phyloP scores from a whole-genome alignment of 2,888 invertebrate genomes.

The Philereme vetulata region DNA sequence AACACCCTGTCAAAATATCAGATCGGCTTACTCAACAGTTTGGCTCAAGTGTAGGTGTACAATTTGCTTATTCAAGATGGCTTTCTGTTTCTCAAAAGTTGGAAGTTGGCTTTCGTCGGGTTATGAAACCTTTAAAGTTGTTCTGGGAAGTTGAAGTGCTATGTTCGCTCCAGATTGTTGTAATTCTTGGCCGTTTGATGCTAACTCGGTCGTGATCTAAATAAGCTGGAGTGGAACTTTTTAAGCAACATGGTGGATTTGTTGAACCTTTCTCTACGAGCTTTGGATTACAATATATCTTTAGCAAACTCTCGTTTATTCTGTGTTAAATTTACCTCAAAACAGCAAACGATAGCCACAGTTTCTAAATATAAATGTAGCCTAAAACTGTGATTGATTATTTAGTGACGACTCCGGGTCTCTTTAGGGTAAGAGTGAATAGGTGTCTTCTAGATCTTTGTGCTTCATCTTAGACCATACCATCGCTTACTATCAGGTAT shows the following conservation, averaged over 20 bases:
- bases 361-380: too few species aligned
- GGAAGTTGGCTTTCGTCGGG: slow-evolving; percentile 7
- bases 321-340: background rate
- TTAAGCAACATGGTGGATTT: background rate
- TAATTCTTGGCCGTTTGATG: slow-evolving; percentile 7
- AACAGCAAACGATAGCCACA: background rate
- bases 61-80: slow-evolving; percentile 6
- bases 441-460: too few species aligned
- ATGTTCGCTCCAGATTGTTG: slow-evolving; percentile 19
- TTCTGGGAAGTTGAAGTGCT: slow-evolving; percentile 12
- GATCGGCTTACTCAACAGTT: slow-evolving; percentile 1
- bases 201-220: slow-evolving; percentile 8
- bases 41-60: slow-evolving; percentile 7
- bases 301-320: background rate
- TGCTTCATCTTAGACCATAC: too few species aligned
- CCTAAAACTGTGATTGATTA: too few species aligned
- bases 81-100: slow-evolving; percentile 11
- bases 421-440: background rate
- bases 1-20: background rate
- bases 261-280: background rate
- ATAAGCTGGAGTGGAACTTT: slow-evolving; percentile 8
- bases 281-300: background rate
- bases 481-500: too few species aligned
- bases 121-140: slow-evolving; percentile 23
- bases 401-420: background rate